A percentile compares a stretch with the other conserved stretches of the same genome.
Evolutionary conservation across 2,113 vertebrate species (phyloP).

Genomic region (Limnothrissa miodon): DNA sequence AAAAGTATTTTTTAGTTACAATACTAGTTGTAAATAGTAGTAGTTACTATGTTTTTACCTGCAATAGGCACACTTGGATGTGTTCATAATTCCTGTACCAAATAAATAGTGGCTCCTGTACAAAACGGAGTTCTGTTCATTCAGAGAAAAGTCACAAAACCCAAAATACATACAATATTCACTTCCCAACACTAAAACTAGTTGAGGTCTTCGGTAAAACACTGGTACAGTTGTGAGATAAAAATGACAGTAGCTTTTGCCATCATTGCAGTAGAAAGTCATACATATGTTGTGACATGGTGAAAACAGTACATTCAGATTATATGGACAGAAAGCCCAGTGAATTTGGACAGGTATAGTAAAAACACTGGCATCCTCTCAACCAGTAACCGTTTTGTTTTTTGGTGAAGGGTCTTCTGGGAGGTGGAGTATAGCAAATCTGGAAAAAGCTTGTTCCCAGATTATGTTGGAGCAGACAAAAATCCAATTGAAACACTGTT

Average conservation of each 20-base stretch:
- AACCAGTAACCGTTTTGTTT: background rate
- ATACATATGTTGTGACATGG: background rate
- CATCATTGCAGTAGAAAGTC: background rate
- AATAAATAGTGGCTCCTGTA: background rate
- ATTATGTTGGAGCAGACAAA: background rate
- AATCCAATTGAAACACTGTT: background rate
- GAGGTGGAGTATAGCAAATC: background rate
- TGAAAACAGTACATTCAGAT: constrained; percentile 15
- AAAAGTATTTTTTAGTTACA: too few species aligned
- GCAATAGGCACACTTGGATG: background rate
- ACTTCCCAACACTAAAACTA: constrained; percentile 3
- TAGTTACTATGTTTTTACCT: too few species aligned
- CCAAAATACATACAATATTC: background rate
- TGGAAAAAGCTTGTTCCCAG: background rate
- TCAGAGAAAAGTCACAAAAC: background rate
- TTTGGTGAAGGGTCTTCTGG: background rate
- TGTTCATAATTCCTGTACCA: background rate
- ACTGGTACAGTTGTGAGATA: background rate
- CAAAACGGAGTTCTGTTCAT: background rate
- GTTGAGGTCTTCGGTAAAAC: background rate
- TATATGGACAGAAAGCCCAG: background rate
- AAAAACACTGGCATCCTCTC: background rate
- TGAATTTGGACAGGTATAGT: constrained; percentile 1
- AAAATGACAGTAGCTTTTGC: constrained; percentile 12
- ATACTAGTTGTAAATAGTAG: too few species aligned